Evolutionary conservation across 2,888 invertebrate genomes (phyloP), one percentile per base, ranked within the genome.

Genomic region (Argyresthia goedartella): DNA sequence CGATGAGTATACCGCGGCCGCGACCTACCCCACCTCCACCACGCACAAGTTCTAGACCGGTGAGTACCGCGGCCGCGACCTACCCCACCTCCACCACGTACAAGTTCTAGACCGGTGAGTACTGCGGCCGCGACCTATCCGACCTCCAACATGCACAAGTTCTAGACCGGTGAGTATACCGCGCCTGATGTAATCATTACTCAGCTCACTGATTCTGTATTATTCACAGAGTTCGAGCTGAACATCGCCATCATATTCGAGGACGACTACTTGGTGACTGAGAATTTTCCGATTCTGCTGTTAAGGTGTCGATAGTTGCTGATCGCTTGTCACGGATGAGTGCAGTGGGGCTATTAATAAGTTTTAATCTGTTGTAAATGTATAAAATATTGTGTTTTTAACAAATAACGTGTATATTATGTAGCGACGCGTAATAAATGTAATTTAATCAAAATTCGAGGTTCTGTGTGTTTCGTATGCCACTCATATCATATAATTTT

Each of bases 21-120:
- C 98, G 81, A 96, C 98, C 1, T 98, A 98, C 73, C 97, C 98
- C 43, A 96, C 97, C 45, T 88, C 97, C 55, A 89, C 92, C 56
- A 96, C 97, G 1, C 91, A 92, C 64, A 95, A 96, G 84, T 98
- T 98, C 73, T 98, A 97, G 91, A 94, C 98, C 59, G 97, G 97
- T 96, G 79, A 25, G 25, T 6, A n/a, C n/a, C n/a, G 69, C 94
- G 98, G 77, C 98, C 98, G 51, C 87, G 98, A 96, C 98, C 1
- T 98, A 98, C 73, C 97, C 98, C 43, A 96, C 97, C 45, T 88
- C 97, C 55, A 89, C 92, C 56, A 96, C 97, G 1, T 91, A 92
- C 64, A 95, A 96, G 84, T 98, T 98, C 73, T 98, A 97, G 91
- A 94, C 98, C 59, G 97, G 97, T 96, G 92, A 96, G 51, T 89